Evolutionary conservation across 2,888 invertebrate genomes (phyloP), one percentile per base, ranked within the genome.

Genomic region (Gerris lacustris): DNA sequence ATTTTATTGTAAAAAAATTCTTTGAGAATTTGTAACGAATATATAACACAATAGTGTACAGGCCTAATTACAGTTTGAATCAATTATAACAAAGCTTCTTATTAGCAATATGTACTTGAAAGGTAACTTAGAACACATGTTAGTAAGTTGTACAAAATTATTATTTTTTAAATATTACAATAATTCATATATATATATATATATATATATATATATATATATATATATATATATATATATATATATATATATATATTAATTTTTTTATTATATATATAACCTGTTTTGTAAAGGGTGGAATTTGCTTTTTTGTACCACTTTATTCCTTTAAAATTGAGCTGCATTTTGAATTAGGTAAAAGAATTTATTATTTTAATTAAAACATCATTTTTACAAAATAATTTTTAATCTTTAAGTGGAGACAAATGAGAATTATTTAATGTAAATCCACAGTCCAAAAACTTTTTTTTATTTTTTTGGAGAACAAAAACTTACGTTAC

Each of bases 1-100:
- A 64, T 64, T 64, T 64, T 64, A 64, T 64, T 64, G 64, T 64
- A 64, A 31, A 64, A 64, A 55, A 64, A 64, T 64, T 64, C 31
- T 64, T 64, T 31, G 31, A 64, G 31, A 64, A 64, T 64, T 64
- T 64, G 64, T 64, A 64, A 64, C 64, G 64, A 64, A 64, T 64
- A 64, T 64, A 18, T 18, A 64, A 64, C 64, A 55, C 55, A 15
- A 55, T 55, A 55, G 55, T 55, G 55, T 55, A 55, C 55, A 55
- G 55, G 55, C 55, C 55, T 55, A 55, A 55, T 55, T 55, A 55
- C 55, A 55, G 55, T 55, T 55, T 55, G 55, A 55, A 55, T 31
- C 31, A 1, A 31, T 55, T 55, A 55, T 55, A 55, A 55, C 55
- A 15, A 55, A 55, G 55, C 55, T 55, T 55, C 1, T 55, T 55